These are phyloP conservation scores for Diphyllodes magnificus DNA, from an alignment of 2,113 vertebrate genomes.

Conservation along the genomic window DNA sequence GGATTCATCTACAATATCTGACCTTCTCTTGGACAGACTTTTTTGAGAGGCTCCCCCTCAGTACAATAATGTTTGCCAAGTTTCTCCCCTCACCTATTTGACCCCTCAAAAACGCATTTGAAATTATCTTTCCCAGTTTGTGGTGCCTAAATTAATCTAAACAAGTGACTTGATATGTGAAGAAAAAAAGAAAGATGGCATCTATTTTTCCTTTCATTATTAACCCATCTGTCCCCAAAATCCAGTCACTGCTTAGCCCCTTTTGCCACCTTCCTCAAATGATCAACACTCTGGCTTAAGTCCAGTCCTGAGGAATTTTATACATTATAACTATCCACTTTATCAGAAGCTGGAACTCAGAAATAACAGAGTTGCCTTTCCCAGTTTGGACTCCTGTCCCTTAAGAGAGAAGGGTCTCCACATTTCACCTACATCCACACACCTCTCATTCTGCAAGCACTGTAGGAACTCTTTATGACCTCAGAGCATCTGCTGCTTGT, in stretches of 20 bases:
- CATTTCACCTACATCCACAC: not conserved
- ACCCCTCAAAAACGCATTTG: not conserved
- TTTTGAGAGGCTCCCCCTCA: not conserved
- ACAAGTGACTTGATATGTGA: fast-evolving
- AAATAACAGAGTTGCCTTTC: not conserved
- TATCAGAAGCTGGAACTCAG: not conserved
- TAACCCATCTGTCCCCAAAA: not conserved
- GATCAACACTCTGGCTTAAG: not conserved
- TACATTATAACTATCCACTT: not conserved
- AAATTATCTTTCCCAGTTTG: not conserved
- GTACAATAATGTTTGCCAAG: not conserved
- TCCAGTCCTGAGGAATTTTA: not conserved
- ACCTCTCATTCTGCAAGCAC: not conserved
- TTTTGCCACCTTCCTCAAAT: not conserved
- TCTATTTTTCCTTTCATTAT: not conserved
- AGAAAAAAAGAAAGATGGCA: not conserved
- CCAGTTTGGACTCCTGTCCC: not conserved
- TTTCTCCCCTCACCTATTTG: not conserved
- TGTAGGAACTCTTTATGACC: not conserved
- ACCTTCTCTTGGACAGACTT: not conserved
- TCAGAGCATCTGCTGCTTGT: not conserved
- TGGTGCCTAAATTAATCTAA: not conserved
- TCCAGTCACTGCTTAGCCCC: not conserved
- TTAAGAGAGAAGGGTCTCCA: not conserved
- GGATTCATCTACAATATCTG: not conserved